phyloP scores from a whole-genome alignment of 2,113 vertebrate species.

The Halichoerus grypus region DNA sequence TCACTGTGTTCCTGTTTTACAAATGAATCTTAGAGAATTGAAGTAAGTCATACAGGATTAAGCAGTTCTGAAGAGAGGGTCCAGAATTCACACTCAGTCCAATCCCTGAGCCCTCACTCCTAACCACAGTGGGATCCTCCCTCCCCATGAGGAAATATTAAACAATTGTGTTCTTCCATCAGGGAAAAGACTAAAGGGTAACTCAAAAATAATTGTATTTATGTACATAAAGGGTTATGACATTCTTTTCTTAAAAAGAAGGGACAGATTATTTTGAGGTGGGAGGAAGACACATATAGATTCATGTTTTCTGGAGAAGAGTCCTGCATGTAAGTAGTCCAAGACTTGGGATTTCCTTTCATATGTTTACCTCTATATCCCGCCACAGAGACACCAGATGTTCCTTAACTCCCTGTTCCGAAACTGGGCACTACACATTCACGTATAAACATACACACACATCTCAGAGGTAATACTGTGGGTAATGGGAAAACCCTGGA shows the following conservation, averaged over 20 bases:
- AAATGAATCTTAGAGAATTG: background rate
- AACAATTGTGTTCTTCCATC: background rate
- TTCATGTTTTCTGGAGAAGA: background rate
- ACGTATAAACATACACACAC: background rate
- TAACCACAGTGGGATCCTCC: background rate
- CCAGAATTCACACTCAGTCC: background rate
- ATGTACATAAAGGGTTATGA: background rate
- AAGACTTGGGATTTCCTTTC: background rate
- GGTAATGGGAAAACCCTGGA: background rate
- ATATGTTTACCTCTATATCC: background rate
- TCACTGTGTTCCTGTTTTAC: background rate
- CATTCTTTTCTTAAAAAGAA: constrained; percentile 25
- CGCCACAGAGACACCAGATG: background rate
- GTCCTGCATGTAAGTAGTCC: background rate
- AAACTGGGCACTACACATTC: background rate
- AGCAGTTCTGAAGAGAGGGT: background rate
- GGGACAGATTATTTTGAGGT: background rate
- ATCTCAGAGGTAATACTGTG: background rate
- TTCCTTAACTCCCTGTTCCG: background rate
- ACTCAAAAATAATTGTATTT: background rate
- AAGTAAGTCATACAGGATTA: background rate
- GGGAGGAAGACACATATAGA: background rate
- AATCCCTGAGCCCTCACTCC: background rate
- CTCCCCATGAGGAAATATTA: background rate
- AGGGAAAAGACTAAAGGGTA: background rate